Percentiles rank a stretch among this genome's conserved stretches.
Evolutionary conservation across 2,888 invertebrate genomes (phyloP).

Genomic region (Acrocera orbiculus): DNA sequence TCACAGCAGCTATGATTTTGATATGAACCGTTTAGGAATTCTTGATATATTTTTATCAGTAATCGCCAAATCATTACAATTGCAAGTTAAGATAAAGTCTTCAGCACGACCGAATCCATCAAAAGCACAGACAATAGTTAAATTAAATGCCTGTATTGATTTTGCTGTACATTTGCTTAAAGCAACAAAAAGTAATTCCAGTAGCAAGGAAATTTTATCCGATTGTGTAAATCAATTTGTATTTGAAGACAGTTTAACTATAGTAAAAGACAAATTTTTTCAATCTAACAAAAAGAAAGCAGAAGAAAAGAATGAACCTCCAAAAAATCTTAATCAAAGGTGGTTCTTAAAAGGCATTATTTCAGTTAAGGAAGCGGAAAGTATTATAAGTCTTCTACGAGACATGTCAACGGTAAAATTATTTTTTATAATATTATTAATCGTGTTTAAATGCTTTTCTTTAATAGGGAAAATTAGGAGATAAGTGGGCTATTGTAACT

Average conservation of each 20-base stretch:
- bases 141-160: conserved; percentile 27
- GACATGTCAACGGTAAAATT: conserved; percentile 77
- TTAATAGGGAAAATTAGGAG: conserved; percentile 63
- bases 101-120: conserved; percentile 34
- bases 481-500: conserved; percentile 71
- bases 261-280: conserved; percentile 11
- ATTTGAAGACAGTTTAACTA: conserved; percentile 2
- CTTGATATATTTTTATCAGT: conserved; percentile 80
- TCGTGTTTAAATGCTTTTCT: not conserved
- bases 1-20: conserved; percentile 27
- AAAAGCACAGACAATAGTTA: conserved; percentile 32
- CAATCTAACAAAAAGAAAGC: conserved; percentile 15
- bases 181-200: conserved; percentile 4
- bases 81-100: conserved; percentile 60
- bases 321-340: conserved; percentile 30
- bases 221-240: conserved; percentile 4
- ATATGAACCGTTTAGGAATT: conserved; percentile 48
- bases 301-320: conserved; percentile 15
- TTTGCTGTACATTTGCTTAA: conserved; percentile 25
- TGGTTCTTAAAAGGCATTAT: conserved; percentile 86
- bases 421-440: not conserved
- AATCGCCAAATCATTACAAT: conserved; percentile 75
- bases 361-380: conserved; percentile 68
- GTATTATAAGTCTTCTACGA: conserved; percentile 68
- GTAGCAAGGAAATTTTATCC: not conserved